Base-by-base conservation (phyloP, 64 coral and sea anemone species). In the Pachyseris speciosa region DNA sequence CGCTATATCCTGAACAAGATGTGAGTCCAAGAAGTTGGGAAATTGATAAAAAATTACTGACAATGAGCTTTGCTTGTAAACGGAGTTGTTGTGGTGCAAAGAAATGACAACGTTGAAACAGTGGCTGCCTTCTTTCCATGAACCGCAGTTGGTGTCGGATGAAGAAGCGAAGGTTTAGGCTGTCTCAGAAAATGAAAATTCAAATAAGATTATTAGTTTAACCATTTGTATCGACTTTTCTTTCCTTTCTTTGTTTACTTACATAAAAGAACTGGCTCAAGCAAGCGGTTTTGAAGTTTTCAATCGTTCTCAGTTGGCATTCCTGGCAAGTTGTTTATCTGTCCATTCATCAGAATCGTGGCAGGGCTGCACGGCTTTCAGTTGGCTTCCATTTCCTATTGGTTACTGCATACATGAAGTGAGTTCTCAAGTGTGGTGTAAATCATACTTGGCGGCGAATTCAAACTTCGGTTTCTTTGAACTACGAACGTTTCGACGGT, bases 41-140 rank as follows among this genome's bases (percentile, higher is more conserved):
- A n/a, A n/a, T n/a, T n/a, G n/a, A n/a, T n/a, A n/a, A n/a, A n/a
- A n/a, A n/a, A n/a, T n/a, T n/a, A n/a, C n/a, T n/a, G n/a, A n/a
- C n/a, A n/a, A n/a, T n/a, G n/a, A 69, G 20, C 33, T 69, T 31
- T 69, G 38, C 33, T 69, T 69, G 31, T 39, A 20, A 29, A 36
- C 48, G 28, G 48, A 78, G 15, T 22, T 76, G 42, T 52, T 53
- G 25, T 9, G 31, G 75, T 78, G 49, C 30, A 57, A 78, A 78
- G 49, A 78, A 78, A 78, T 78, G 75, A 58, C 75, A 47, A 51
- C 27, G 40, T 76, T 51, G 73, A 76, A 76, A 76, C 25, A 17
- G 24, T 52, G 4, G 73, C 68, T 40, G n/a, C n/a, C n/a, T n/a
- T n/a, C 33, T 31, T 70, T 70, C 39, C 33, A 22, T 13, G 45